Evolutionary conservation across 2,888 invertebrate genomes (phyloP).

Genomic region (Phortica magna): DNA sequence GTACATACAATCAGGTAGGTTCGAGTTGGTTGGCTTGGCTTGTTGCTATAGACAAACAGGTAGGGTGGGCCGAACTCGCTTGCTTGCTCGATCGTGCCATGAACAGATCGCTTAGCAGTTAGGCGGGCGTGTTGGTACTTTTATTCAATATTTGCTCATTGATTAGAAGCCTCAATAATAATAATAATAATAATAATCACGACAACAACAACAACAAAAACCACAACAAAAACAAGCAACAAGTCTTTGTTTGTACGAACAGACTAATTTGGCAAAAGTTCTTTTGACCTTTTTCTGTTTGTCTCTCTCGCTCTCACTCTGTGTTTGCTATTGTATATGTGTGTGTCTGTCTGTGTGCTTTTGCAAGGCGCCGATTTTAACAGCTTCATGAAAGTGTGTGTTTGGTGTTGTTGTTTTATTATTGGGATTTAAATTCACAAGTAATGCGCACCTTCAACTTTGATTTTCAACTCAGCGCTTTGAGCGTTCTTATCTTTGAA

Average conservation of each 20-base stretch:
- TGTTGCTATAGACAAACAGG: background rate
- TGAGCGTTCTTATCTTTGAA: too few relatives aligned
- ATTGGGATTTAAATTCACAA: background rate
- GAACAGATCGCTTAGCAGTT: constrained; percentile 17
- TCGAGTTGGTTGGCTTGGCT: background rate
- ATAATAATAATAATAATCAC: background rate
- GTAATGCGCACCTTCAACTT: too few relatives aligned
- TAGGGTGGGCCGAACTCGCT: constrained; percentile 2
- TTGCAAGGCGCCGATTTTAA: background rate
- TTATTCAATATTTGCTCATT: constrained; percentile 29
- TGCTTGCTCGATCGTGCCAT: background rate
- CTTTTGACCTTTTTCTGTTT: background rate
- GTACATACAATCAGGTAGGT: background rate
- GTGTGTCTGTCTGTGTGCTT: background rate
- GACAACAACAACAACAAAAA: background rate
- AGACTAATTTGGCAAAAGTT: background rate
- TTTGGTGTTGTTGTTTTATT: background rate
- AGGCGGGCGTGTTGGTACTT: constrained; percentile 37
- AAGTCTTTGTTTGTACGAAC: background rate
- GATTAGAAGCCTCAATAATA: background rate
- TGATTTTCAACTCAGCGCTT: too few relatives aligned
- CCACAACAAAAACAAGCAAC: background rate
- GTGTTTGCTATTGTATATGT: background rate
- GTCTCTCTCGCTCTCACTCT: background rate
- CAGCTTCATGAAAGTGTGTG: background rate